phyloP scores from a whole-genome alignment of 2,113 vertebrate genomes.

The Zapornia atra region DNA sequence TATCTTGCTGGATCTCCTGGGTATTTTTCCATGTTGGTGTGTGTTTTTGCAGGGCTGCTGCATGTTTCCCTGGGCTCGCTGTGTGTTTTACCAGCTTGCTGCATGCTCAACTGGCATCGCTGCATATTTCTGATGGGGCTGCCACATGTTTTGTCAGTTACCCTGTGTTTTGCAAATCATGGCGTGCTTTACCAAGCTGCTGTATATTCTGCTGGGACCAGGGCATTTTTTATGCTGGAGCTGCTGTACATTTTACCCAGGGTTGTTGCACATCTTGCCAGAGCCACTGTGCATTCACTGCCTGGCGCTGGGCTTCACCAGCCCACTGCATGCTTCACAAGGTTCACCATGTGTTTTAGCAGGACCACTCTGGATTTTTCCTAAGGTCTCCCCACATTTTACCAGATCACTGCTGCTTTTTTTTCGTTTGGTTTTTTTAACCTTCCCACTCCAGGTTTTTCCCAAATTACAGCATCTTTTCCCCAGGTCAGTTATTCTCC shows the following conservation, averaged over 20 bases:
- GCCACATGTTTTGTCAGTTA: too few species aligned
- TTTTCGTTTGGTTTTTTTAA: too few species aligned
- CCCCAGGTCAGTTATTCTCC: accelerated
- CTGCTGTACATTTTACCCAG: neutral
- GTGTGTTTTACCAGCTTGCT: neutral
- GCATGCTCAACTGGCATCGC: neutral
- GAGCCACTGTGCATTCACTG: neutral
- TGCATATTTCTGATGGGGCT: neutral
- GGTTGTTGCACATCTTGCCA: neutral
- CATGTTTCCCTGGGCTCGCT: neutral
- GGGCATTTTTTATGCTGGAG: neutral
- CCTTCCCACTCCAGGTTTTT: neutral
- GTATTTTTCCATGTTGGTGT: neutral
- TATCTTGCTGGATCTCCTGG: too few species aligned
- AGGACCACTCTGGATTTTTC: neutral
- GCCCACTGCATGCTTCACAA: accelerated
- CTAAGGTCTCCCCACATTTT: neutral
- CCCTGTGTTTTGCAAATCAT: neutral
- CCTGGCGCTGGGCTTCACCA: accelerated
- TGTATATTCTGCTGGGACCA: neutral
- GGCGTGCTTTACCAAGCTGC: neutral
- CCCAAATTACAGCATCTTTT: accelerated
- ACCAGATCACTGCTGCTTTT: too few species aligned
- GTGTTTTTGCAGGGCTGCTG: too few species aligned
- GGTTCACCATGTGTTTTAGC: too few species aligned